A percentile compares a stretch with the other conserved stretches of the same genome.
Evolutionary conservation across 2,888 invertebrate genomes (phyloP).

Genomic region (Phortica okadai): DNA sequence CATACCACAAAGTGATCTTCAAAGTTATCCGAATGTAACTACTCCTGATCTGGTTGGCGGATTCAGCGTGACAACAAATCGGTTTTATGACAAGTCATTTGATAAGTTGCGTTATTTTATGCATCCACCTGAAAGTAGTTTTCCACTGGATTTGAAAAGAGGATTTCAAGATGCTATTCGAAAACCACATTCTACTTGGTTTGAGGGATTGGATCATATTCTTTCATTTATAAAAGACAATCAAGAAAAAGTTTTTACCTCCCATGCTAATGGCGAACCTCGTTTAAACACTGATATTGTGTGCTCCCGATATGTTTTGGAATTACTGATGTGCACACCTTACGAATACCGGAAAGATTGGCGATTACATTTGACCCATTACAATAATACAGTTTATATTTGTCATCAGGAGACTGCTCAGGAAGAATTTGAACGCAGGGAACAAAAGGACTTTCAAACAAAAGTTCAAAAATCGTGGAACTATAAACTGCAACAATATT

Average conservation of each 20-base stretch:
- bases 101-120: not conserved
- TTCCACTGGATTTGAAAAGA: slow-evolving; percentile 1
- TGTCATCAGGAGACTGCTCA: slow-evolving; percentile 13
- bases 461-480: slow-evolving; percentile 4
- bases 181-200: not conserved
- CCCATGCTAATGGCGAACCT: not conserved
- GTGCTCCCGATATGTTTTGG: slow-evolving; percentile 8
- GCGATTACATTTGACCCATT: slow-evolving; percentile 17
- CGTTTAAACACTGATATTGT: not conserved
- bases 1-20: not conserved
- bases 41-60: not conserved
- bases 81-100: not conserved
- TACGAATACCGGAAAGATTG: not conserved
- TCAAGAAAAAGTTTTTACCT: not conserved
- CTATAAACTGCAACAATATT: slow-evolving; percentile 11
- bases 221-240: not conserved
- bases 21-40: not conserved
- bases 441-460: not conserved
- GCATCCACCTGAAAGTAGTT: not conserved
- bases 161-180: slow-evolving; percentile 14
- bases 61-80: not conserved
- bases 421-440: not conserved
- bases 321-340: slow-evolving; percentile 16
- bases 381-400: slow-evolving; percentile 11
- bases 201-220: not conserved